Percentiles rank a stretch among this genome's conserved stretches.
Conservation (phyloP, 2,113 vertebrate genomes). For the Brienomyrus longianalis region DNA sequence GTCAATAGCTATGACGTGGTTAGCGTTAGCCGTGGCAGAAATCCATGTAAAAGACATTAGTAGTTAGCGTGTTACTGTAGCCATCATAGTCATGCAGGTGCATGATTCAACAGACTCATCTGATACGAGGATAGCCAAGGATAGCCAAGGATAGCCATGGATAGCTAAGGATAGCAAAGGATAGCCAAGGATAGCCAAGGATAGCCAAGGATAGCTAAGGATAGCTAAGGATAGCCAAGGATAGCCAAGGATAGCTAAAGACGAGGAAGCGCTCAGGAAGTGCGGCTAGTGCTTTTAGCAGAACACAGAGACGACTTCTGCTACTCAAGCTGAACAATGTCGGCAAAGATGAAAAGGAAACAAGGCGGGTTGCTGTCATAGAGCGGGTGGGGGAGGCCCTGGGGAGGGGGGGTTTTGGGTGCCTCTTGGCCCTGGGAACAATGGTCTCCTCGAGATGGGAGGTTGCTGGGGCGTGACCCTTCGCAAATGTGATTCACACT, state of each 20-base stretch:
- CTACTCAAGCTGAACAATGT: not conserved
- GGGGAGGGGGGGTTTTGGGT: constrained; percentile 37
- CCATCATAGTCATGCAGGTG: not conserved
- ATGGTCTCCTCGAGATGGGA: constrained; percentile 66
- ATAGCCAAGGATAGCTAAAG: not conserved
- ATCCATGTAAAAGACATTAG: not conserved
- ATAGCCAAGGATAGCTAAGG: no score
- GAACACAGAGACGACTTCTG: not conserved
- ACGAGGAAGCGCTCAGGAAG: not conserved
- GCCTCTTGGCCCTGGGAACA: constrained; percentile 66
- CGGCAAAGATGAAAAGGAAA: not conserved
- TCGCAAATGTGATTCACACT: constrained; percentile 72
- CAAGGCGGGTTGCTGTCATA: not conserved
- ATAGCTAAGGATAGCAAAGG: not conserved
- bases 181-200: no score
- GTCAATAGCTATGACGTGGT: not conserved
- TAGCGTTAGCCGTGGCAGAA: not conserved
- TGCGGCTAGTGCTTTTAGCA: not conserved
- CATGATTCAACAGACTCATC: not conserved
- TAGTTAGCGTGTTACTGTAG: not conserved
- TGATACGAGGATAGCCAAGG: not conserved
- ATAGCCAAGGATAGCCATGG: not conserved
- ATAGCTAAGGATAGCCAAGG: not conserved
- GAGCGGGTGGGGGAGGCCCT: constrained; percentile 34
- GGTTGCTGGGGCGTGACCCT: constrained; percentile 68